Conservation (phyloP, 2,888 invertebrate genomes). For the Azorinus chamasolen region DNA sequence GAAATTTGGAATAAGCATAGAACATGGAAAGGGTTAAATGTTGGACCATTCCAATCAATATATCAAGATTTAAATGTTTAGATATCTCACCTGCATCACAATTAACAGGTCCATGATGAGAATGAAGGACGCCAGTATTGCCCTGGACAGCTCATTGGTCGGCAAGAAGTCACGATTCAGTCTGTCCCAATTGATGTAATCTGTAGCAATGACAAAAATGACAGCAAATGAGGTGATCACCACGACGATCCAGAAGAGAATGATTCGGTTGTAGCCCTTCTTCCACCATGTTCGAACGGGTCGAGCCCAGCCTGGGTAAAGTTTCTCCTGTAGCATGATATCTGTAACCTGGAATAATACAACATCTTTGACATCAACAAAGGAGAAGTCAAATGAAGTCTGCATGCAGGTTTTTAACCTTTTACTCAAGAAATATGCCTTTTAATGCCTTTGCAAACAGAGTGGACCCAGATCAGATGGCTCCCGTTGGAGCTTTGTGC, state of each 20-base stretch:
- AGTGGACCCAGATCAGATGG: no score
- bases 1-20: no score
- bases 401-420: no score
- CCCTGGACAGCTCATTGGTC: conserved; percentile 87
- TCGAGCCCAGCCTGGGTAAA: conserved; percentile 87
- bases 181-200: conserved; percentile 87
- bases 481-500: no score
- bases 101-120: conserved; percentile 88
- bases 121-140: conserved; percentile 88
- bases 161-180: conserved; percentile 87
- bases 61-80: neutral
- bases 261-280: conserved; percentile 86
- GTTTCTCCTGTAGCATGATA: conserved; percentile 88
- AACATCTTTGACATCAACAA: no score
- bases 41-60: neutral
- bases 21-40: no score
- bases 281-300: conserved; percentile 85
- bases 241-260: conserved; percentile 87
- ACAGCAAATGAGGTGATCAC: conserved; percentile 86
- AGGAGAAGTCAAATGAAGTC: no score
- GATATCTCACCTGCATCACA: conserved; percentile 86
- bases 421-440: no score
- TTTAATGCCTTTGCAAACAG: no score
- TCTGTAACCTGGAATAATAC: conserved; percentile 87
- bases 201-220: conserved; percentile 87